phyloP scores from a whole-genome alignment of 2,113 vertebrate genomes.

The Columba livia region DNA sequence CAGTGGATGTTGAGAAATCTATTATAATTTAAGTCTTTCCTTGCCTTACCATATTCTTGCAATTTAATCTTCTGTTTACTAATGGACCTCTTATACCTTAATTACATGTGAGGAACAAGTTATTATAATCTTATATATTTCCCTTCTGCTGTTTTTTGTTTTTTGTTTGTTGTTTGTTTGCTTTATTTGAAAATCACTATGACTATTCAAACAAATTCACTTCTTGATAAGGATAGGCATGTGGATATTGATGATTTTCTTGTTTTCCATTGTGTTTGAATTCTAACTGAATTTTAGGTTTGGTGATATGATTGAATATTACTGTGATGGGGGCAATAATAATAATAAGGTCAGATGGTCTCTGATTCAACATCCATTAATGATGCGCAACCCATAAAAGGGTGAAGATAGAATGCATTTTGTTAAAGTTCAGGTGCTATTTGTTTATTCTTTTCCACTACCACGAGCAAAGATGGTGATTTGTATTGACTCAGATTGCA shows the following conservation, averaged over 20 bases:
- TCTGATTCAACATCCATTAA: neutral
- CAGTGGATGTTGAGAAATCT: neutral
- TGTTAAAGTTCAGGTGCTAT: neutral
- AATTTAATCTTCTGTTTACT: neutral
- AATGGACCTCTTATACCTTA: neutral
- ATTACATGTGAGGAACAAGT: neutral
- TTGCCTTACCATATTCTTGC: neutral
- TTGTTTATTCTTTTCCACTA: conserved; percentile 32
- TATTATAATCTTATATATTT: neutral
- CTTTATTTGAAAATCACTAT: neutral
- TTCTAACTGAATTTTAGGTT: neutral
- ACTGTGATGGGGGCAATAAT: neutral
- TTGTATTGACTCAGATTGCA: neutral
- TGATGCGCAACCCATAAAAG: neutral
- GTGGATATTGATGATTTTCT: neutral
- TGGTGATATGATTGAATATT: neutral
- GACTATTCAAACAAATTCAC: neutral
- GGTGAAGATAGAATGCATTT: neutral
- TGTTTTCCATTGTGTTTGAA: neutral
- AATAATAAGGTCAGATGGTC: neutral
- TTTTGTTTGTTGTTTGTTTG: neutral
- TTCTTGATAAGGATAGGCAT: neutral
- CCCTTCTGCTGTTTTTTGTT: neutral
- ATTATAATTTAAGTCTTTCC: neutral
- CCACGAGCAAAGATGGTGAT: neutral